Evolutionary conservation across 2,113 vertebrate genomes (phyloP), one percentile per base, ranked within the genome.

Genomic region (Callaeas wilsoni): DNA sequence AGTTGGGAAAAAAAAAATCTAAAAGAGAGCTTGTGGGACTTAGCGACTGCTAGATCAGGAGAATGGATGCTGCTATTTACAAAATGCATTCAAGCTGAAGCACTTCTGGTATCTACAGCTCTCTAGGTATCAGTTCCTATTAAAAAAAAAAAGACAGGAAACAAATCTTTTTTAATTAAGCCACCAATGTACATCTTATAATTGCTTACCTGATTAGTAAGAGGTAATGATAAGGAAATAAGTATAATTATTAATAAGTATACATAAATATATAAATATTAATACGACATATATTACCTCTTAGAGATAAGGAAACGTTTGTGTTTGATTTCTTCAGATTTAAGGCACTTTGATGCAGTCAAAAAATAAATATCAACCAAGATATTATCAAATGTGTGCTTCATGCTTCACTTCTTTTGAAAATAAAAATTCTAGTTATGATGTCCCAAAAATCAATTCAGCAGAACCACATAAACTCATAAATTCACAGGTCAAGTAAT

Each of bases 11-110:
- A 67, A 56, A 37, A 69, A 16, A n/a, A 18, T 12, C 37, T 46
- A 30, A 57, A 78, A 15, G 37, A 86, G 25, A 80, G 42, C 49
- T 87, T 0, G 0, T 41, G 33, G 67, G 62, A 83, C 65, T 84
- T 82, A 76, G 44, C 14, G 39, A 76, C 30, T 87, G 39, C 59
- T 67, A 55, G 25, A 65, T 83, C 53, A 53, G 62, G 62, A 91
- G 84, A 93, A 84, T 32, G 93, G 75, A 92, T 71, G 82, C 85
- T 85, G 26, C 75, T 90, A 79, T 64, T 93, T 90, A 83, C 60
- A 88, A 75, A 94, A 65, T 16, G 46, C 37, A 69, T 83, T 90
- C 53, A 83, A 64, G 73, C 84, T 75, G 76, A 93, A 91, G 44
- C 59, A 78, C 41, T 90, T 84, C 49, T 68, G 27, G 7, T 75